Conservation (phyloP, 2,113 vertebrate species). For the Hypanus sabinus region DNA sequence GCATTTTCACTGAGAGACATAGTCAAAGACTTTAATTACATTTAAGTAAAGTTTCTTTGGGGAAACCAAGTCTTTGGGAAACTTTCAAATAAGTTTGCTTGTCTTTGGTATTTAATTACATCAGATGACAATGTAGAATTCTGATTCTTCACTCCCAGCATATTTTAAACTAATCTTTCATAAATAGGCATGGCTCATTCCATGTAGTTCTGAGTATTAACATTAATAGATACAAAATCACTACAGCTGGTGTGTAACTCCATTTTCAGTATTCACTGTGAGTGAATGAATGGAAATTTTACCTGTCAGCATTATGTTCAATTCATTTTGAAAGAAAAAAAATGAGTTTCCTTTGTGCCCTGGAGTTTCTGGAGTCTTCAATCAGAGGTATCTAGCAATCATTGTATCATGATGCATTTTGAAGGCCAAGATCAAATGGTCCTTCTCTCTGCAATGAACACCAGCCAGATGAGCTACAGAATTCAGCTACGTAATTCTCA, state of each 20-base stretch:
- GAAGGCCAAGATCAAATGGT: not conserved
- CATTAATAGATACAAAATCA: not conserved
- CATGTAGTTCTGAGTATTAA: not conserved
- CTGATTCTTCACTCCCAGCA: conserved; percentile 2
- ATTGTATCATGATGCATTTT: not conserved
- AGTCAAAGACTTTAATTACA: not conserved
- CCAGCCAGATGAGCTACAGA: not conserved
- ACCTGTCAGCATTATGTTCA: not conserved
- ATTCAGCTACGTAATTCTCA: not conserved
- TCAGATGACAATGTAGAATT: not conserved
- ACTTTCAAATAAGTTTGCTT: not conserved
- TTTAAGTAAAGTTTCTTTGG: too few relatives aligned
- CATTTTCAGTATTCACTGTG: not conserved
- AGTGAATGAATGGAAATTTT: not conserved
- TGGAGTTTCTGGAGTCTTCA: not conserved
- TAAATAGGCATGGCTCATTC: not conserved
- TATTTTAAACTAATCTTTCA: not conserved
- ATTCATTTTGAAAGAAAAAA: not conserved
- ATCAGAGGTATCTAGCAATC: not conserved
- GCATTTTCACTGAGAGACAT: not conserved
- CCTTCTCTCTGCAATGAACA: not conserved
- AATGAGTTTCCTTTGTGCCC: not conserved
- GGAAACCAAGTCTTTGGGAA: too few relatives aligned
- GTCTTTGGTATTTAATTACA: not conserved
- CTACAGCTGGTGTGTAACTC: not conserved